Base-by-base conservation (phyloP, 2,888 invertebrate genomes). In the Isotomurus palustris region DNA sequence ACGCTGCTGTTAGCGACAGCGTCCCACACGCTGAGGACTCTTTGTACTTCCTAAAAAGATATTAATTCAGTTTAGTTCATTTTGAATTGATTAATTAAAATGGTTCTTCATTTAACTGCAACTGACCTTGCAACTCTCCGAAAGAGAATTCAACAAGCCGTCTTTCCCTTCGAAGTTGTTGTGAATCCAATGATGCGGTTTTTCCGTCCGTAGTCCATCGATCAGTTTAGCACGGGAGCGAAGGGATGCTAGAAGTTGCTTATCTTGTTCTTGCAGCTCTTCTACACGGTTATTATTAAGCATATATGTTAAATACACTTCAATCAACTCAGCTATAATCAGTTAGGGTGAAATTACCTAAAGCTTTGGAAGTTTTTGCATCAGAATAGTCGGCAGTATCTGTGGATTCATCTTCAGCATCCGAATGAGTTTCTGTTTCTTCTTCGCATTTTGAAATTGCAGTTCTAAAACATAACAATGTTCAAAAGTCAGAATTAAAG, bases 201-300 rank as follows among this genome's bases (percentile, higher is more conserved):
- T 67, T 41, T 71, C 70, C 19, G 60, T 40, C 32, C 66, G 59
- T 3, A 71, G 53, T 21, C 58, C 56, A 14, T 69, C 68, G 32
- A 71, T 61, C 12, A 69, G 36, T 52, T 64, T 68, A 1, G 68
- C 53, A 12, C 71, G 58, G 4, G 64, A 59, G 22, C 63, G 56
- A 0, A 71, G 50, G 22, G 67, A 41, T 0, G 62, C 44, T 29
- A 69, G 25, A 29, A 71, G 65, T 45, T 71, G 68, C 17, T 55
- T 64, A 53, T 71, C 71, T 28, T 67, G 64, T 43, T 71, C 69
- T 45, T 67, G 66, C 28, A 71, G 54, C 47, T 71, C 68, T 47
- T 71, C 71, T 69, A 49, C 19, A 41, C 4, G 25, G 32, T 32
- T 32, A 32, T 10, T 32, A 10, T 32, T 32, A 32, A 8, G 14